Base-by-base conservation (phyloP, 92 coral and sea anemone genomes). In the Scolanthus callimorphus region DNA sequence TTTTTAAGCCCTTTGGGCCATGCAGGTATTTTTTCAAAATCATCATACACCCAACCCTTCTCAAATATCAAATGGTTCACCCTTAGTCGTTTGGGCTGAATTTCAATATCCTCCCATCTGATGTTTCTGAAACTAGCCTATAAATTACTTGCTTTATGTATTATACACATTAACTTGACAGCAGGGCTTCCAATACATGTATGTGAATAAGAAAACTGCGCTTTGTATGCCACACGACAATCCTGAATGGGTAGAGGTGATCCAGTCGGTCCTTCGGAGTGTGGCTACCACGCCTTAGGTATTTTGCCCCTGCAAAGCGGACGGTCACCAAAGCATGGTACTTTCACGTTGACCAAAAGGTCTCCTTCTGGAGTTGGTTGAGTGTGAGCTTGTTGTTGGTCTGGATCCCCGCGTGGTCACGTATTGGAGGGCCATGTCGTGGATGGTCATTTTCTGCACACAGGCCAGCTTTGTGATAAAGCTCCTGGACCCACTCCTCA, bases 181-280 rank as follows among this genome's bases (percentile, higher is more conserved):
- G 27, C 20, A 19, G 27, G 59, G 13, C 21, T 11, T 41, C 19
- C 8, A 27, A 25, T 41, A 27, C 31, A 41, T 54, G n/a, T n/a
- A n/a, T n/a, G n/a, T n/a, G n/a, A n/a, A 57, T 73, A 1, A 63
- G 79, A 23, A 73, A 63, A 46, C 79, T 73, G 20, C 73, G 56
- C 29, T 73, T 72, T 2, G 45, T 72, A 28, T 72, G 73, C 79
- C 79, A 72, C 54, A 62, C 62, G 17, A 72, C 79, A 60, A 71
- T 71, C 12, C 62, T 29, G 30, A 71, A 23, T 11, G 71, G 78
- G 26, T 71, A 62, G 19, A 73, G 55, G 55, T 73, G 79, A 19
- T 73, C 73, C 15, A 73, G 49, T 34, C 72, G 51, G 65, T 73
- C 73, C 25, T 46, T 37, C n/a, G 73, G 63, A 1, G 79, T 63